These are phyloP conservation scores for Apocrypta bakeri DNA, from an alignment of 1,140 invertebrate species.

Conservation along the genomic window DNA sequence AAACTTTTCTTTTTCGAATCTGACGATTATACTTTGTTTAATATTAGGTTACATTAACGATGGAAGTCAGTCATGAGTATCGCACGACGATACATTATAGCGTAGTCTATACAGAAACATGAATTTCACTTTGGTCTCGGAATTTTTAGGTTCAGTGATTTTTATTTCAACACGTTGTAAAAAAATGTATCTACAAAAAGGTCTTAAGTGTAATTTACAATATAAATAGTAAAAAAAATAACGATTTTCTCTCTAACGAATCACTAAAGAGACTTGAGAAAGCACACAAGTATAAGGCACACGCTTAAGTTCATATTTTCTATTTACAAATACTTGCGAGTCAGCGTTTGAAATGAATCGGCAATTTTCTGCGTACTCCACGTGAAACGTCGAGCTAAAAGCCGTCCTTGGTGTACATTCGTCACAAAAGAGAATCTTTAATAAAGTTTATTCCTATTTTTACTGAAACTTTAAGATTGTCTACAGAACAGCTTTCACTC, in stretches of 20 bases:
- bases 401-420: not conserved
- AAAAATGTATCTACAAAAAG: not conserved
- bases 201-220: not conserved
- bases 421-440: not conserved
- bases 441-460: too few relatives aligned
- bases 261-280: not conserved
- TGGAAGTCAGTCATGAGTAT: too few relatives aligned
- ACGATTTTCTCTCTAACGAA: not conserved
- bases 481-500: not conserved
- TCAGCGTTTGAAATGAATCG: not conserved
- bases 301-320: not conserved
- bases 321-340: constrained; percentile 31
- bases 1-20: not conserved
- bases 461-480: too few relatives aligned
- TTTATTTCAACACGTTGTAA: constrained; percentile 7
- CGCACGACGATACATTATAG: too few relatives aligned
- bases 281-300: not conserved
- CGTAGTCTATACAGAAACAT: not conserved
- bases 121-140: not conserved
- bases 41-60: too few relatives aligned
- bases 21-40: too few relatives aligned
- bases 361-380: not conserved
- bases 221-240: constrained; percentile 19
- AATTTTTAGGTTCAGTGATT: not conserved
- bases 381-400: not conserved